A percentile compares a stretch with the other conserved stretches of the same genome.
Evolutionary conservation across 2,797 vertebrate genomes (phyloP).

Genomic region (Falco rusticolus): DNA sequence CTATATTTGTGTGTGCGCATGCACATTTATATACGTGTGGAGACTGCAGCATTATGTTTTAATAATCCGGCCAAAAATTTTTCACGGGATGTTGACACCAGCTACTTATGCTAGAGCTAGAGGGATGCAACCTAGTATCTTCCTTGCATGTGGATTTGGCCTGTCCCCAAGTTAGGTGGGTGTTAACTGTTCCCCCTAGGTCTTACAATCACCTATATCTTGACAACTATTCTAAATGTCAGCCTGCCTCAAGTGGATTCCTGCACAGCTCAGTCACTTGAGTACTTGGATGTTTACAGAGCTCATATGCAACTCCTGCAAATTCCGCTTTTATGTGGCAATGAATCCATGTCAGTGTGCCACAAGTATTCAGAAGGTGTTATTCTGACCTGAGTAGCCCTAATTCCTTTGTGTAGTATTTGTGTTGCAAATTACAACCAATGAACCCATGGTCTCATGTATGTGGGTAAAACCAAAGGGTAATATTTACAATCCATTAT

Average conservation of each 20-base stretch:
- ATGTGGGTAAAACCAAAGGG: not conserved
- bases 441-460: not conserved
- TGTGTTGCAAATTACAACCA: not conserved
- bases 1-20: not conserved
- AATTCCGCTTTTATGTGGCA: not conserved
- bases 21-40: not conserved
- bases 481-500: not conserved
- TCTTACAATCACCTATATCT: not conserved
- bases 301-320: not conserved
- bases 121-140: not conserved
- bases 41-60: not conserved
- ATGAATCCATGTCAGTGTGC: too few relatives aligned
- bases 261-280: not conserved
- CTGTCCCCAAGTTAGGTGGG: not conserved
- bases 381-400: not conserved
- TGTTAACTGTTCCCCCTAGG: not conserved
- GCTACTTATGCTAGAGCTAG: not conserved
- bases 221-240: not conserved
- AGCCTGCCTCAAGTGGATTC: not conserved
- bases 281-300: not conserved
- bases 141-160: not conserved
- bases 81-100: not conserved
- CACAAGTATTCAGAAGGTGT: too few relatives aligned
- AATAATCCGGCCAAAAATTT: not conserved
- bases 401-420: not conserved